These are phyloP conservation scores for Machaerirhynchus nigripectus DNA, from an alignment of 2,113 vertebrate genomes.

Conservation along the genomic window DNA sequence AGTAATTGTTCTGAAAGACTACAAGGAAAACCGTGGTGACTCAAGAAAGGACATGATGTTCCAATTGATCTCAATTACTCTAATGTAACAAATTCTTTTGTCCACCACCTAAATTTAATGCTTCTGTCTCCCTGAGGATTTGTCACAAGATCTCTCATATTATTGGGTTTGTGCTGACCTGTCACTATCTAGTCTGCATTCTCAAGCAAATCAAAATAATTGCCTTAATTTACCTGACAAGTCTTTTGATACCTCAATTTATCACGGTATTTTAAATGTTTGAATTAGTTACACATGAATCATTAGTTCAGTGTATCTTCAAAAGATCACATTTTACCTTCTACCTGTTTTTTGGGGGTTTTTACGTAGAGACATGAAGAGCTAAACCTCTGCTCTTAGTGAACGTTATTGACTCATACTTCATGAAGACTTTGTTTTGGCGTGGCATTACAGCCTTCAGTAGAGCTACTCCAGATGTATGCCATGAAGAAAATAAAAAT, in stretches of 20 bases:
- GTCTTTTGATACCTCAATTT: not conserved
- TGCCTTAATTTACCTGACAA: conserved; percentile 5
- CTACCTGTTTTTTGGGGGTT: not conserved
- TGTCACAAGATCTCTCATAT: conserved; percentile 15
- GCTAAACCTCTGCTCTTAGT: not conserved
- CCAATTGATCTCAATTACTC: conserved; percentile 70
- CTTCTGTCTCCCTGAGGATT: conserved; percentile 40
- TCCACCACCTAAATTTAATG: conserved; percentile 67
- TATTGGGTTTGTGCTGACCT: conserved; percentile 7
- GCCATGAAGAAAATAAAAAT: not conserved
- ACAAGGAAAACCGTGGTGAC: conserved; percentile 36
- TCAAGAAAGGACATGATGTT: conserved; percentile 31
- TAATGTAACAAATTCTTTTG: conserved; percentile 66
- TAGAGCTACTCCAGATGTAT: not conserved
- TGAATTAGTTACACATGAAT: not conserved
- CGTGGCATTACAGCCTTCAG: not conserved
- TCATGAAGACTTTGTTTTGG: not conserved
- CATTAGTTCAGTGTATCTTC: not conserved
- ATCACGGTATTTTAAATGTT: not conserved
- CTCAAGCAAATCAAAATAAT: conserved; percentile 25
- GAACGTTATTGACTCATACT: not conserved
- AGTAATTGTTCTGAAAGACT: conserved; percentile 63
- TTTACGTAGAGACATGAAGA: not conserved
- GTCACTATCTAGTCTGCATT: not conserved
- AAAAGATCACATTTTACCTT: not conserved